phyloP scores from a whole-genome alignment of 2,113 vertebrate genomes.

The Falcunculus frontatus region DNA sequence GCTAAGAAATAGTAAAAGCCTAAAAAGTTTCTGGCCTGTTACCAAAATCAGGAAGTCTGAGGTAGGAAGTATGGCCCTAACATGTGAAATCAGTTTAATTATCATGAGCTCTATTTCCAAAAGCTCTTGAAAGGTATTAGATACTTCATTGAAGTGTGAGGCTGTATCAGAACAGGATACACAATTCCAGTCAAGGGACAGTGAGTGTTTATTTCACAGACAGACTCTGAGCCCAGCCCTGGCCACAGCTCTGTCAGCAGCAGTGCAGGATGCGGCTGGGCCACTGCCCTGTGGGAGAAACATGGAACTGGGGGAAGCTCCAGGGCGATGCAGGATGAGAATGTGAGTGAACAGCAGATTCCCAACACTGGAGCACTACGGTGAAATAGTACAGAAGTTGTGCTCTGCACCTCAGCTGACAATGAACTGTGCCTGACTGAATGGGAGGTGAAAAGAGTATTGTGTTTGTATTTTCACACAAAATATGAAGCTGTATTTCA shows the following conservation, averaged over 20 bases:
- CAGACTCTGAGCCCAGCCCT: neutral
- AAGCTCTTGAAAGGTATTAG: neutral
- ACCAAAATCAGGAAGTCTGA: neutral
- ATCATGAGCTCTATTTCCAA: neutral
- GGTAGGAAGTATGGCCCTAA: neutral
- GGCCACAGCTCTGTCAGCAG: neutral
- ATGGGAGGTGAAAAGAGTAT: neutral
- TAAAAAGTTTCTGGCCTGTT: neutral
- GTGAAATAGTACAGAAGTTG: rapidly evolving
- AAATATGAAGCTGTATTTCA: neutral
- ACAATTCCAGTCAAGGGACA: neutral
- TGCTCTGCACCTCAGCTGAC: neutral
- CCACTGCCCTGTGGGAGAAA: neutral
- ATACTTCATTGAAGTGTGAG: neutral
- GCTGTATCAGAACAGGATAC: rapidly evolving
- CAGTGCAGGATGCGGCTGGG: rapidly evolving
- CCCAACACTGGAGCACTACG: rapidly evolving
- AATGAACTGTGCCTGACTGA: neutral
- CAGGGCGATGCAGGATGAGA: rapidly evolving
- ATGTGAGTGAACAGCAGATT: neutral
- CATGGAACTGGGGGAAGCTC: rapidly evolving
- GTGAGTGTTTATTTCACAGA: neutral
- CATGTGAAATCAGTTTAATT: neutral
- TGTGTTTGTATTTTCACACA: too few species aligned
- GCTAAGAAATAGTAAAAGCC: neutral